phyloP scores from a whole-genome alignment of 2,888 invertebrate species.

The Troides aeacus region DNA sequence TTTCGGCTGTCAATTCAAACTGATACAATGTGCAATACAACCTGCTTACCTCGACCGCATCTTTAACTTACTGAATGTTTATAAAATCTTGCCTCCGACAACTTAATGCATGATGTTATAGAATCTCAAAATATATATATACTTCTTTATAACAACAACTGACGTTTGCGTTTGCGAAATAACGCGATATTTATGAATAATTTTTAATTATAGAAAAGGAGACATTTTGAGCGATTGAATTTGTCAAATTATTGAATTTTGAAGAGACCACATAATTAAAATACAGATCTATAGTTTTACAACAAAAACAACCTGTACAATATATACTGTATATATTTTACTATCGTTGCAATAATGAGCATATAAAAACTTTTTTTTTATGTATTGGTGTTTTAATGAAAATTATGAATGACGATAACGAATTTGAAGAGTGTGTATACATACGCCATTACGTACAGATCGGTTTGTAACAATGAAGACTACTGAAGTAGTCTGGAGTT shows the following conservation, averaged over 20 bases:
- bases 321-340: no score
- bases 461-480: slow-evolving; percentile 11
- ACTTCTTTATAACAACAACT: neutral
- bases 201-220: no score
- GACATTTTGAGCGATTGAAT: no score
- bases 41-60: neutral
- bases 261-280: no score
- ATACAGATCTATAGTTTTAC: no score
- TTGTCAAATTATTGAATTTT: no score
- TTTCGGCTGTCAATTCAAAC: slow-evolving; percentile 4
- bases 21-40: slow-evolving; percentile 6
- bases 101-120: neutral
- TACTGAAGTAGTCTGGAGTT: slow-evolving; percentile 8
- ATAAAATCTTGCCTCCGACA: neutral
- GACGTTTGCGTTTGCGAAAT: neutral
- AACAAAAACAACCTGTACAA: no score
- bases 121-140: neutral
- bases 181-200: no score
- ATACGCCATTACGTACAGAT: slow-evolving; percentile 16
- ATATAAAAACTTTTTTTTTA: neutral
- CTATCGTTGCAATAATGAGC: neutral
- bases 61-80: neutral
- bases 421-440: slow-evolving; percentile 6
- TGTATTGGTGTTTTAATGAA: neutral
- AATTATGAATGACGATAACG: slow-evolving; percentile 28